Base-by-base conservation (phyloP, 2,888 invertebrate genomes). In the Drosophila hamatofila region DNA sequence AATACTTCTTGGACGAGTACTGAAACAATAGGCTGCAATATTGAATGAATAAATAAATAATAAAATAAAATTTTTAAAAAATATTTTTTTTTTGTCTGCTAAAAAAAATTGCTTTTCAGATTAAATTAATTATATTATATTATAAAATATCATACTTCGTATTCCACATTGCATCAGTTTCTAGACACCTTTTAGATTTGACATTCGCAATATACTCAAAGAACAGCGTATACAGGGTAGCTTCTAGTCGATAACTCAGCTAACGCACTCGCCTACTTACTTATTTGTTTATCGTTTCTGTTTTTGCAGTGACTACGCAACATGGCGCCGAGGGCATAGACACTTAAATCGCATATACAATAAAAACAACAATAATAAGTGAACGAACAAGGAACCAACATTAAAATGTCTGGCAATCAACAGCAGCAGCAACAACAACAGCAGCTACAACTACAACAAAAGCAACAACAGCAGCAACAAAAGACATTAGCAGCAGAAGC, bases 381-480 rank as follows among this genome's bases (percentile, higher is more conserved):
- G 62, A 67, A 54, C 75, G 27, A 49, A 74, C 64, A 77, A 82
- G 80, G 83, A 89, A 89, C 67, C 75, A 74, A 79, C 81, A 77
- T 72, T 61, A 85, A 88, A 88, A 85, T 85, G 84, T 85, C 84
- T 78, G 85, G 84, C 87, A 88, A 81, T 86, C 88, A 90, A 77
- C 83, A 90, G 66, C 81, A 81, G 63, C 75, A 72, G 25, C 75
- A 69, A 3, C 75, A 64, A 9, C 66, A 64, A 56, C 77, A 76
- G 48, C 80, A 75, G 59, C 76, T 57, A 51, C 73, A 68, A 39
- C 67, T 65, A 42, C 78, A 70, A 4, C 74, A 65, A 27, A 64
- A 68, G 8, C 72, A 60, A 44, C 67, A 80, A 55, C 30, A 30
- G 7, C 76, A 79, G 57, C 82, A 75, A 23, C 79, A 83, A 35